Base-by-base conservation (phyloP, 2,888 invertebrate species). In the Acronicta aceris region DNA sequence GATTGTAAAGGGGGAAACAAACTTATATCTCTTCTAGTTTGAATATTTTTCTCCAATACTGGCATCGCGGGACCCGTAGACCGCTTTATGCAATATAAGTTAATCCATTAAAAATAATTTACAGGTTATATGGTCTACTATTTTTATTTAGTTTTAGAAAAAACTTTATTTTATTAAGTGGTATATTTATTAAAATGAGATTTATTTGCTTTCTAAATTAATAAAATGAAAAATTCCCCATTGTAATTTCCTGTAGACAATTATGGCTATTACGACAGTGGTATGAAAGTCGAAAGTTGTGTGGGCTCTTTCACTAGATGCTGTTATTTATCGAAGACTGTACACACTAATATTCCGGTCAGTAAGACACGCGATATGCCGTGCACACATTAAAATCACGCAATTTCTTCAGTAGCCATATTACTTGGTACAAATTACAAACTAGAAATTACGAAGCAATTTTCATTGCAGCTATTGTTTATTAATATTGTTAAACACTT, bases 331-430 rank as follows among this genome's bases (percentile, higher is more conserved):
- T 66, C 67, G 54, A 64, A 70, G 63, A 64, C 56, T 76, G 63
- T 64, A 72, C 69, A 59, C 58, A 71, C 67, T 59, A 65, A 67
- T 71, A 79, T 78, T 75, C 71, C 73, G 81, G 78, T 76, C 72
- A 79, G 69, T 52, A 58, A 68, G 52, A 65, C 86, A 86, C 86
- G 86, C 86, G 65, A 86, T 71, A 38, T 83, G 48, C 74, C 84
- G 84, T 85, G 85, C 62, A 67, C 53, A 56, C 48, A 65, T 62
- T 59, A 52, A 38, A 38, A 70, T 71, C 79, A 81, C 79, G 83
- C 82, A 67, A 82, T 80, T 83, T 78, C 81, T 78, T 77, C 70
- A 55, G 78, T 70, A 76, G 70, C 75, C 65, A 58, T 68, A 71
- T 79, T 75, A 69, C 67, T 61, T 71, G 65, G 52, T 72, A 72